phyloP scores from a whole-genome alignment of 1,140 invertebrate genomes.

The Streblospio benedicti region DNA sequence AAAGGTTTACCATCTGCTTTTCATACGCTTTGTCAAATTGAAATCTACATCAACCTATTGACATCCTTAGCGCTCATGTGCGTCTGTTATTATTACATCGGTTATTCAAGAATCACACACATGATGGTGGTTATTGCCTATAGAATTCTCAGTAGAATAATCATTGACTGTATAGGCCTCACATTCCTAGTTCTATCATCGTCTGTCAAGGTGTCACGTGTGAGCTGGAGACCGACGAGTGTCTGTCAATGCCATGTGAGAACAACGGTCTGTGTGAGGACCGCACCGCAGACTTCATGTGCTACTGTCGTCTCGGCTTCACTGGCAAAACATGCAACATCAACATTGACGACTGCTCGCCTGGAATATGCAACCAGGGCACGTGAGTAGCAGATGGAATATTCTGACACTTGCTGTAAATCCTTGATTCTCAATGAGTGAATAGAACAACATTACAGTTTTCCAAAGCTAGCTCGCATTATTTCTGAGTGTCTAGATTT shows the following conservation, averaged over 20 bases:
- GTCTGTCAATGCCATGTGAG: conserved; percentile 23
- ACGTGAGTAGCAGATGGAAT: conserved; percentile 12
- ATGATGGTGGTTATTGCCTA: conserved; percentile 23
- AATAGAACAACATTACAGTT: too few relatives aligned
- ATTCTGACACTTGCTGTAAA: too few relatives aligned
- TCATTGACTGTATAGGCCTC: conserved; percentile 21
- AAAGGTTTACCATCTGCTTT: too few relatives aligned
- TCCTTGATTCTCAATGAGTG: background rate
- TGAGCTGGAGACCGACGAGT: conserved; percentile 30
- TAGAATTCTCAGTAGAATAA: conserved; percentile 23
- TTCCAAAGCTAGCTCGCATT: too few relatives aligned
- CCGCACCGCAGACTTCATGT: conserved; percentile 40
- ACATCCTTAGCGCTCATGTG: background rate
- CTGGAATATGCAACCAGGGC: conserved; percentile 16
- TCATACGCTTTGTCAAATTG: too few relatives aligned
- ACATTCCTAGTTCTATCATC: background rate
- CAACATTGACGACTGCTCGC: background rate
- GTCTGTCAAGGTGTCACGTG: conserved; percentile 19
- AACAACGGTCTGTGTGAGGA: conserved; percentile 17
- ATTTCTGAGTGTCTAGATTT: too few relatives aligned
- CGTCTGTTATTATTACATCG: background rate
- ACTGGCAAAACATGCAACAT: conserved; percentile 33
- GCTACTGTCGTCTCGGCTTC: conserved; percentile 54
- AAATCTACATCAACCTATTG: too few relatives aligned
- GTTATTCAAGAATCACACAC: background rate